phyloP scores from a whole-genome alignment of 2,888 invertebrate genomes.

The Nebria brevicollis region DNA sequence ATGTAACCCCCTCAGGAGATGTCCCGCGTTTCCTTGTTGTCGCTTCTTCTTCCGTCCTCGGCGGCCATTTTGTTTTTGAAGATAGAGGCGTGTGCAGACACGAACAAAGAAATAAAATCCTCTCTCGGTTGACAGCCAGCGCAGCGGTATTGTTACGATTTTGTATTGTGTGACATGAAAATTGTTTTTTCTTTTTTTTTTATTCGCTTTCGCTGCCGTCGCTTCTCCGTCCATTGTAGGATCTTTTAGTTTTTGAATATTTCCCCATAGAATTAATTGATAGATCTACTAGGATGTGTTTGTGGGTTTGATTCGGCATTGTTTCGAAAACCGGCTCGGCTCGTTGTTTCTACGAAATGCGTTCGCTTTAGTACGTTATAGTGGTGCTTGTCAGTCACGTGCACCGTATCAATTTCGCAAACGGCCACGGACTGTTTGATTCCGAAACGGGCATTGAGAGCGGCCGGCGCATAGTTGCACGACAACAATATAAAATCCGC shows the following conservation, averaged over 20 bases:
- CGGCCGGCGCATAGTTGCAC: too few relatives aligned
- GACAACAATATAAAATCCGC: too few relatives aligned
- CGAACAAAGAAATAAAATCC: constrained; percentile 1
- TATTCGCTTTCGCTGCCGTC: neutral
- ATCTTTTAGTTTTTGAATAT: neutral
- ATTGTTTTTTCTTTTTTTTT: neutral
- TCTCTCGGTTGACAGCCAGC: neutral
- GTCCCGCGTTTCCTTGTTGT: neutral
- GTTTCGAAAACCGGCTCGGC: neutral
- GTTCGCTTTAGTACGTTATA: too few relatives aligned
- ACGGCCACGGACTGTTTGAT: too few relatives aligned
- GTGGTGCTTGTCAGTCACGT: too few relatives aligned
- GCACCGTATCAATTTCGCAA: too few relatives aligned
- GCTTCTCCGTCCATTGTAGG: neutral
- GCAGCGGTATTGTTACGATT: neutral
- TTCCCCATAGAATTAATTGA: too few relatives aligned
- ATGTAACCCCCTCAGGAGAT: neutral
- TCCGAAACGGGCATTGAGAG: neutral
- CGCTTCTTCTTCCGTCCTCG: neutral
- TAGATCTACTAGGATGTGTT: neutral
- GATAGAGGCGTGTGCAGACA: neutral
- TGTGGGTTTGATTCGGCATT: neutral
- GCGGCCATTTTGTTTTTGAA: neutral
- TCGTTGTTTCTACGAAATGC: too few relatives aligned
- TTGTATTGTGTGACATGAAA: neutral